A percentile compares a stretch with the other conserved stretches of the same genome.
These are phyloP conservation scores for Troides helena DNA, from an alignment of 2,888 invertebrate species.

Conservation along the genomic window DNA sequence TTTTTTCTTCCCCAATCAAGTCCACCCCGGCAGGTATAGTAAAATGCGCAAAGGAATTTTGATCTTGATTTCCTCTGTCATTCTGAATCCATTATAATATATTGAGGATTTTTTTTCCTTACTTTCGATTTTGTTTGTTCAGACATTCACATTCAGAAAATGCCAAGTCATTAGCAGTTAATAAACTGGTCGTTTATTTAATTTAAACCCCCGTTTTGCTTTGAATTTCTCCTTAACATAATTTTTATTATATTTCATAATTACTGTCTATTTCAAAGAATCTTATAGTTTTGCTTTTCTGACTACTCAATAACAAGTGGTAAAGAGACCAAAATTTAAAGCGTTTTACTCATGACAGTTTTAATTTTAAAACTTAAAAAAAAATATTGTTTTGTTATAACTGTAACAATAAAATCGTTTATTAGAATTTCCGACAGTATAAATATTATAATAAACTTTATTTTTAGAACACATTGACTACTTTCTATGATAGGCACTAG, in stretches of 20 bases:
- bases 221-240: no score
- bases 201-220: no score
- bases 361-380: no score
- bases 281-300: no score
- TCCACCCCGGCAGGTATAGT: not conserved
- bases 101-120: not conserved
- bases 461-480: slow-evolving; percentile 13
- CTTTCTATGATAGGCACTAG: slow-evolving; percentile 24
- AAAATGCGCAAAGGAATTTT: slow-evolving; percentile 3
- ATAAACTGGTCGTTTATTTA: not conserved
- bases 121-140: slow-evolving; percentile 7
- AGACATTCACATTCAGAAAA: not conserved
- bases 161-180: not conserved
- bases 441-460: not conserved
- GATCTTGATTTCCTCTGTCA: slow-evolving; percentile 8
- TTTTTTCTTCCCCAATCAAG: slow-evolving; percentile 25
- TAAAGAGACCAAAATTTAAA: no score
- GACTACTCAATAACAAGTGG: no score
- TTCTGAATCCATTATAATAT: slow-evolving; percentile 11
- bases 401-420: no score
- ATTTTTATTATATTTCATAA: no score
- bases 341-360: no score
- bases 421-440: not conserved
- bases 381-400: no score
- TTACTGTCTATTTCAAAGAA: no score